phyloP scores from a whole-genome alignment of 2,113 vertebrate species.

The Egretta garzetta region DNA sequence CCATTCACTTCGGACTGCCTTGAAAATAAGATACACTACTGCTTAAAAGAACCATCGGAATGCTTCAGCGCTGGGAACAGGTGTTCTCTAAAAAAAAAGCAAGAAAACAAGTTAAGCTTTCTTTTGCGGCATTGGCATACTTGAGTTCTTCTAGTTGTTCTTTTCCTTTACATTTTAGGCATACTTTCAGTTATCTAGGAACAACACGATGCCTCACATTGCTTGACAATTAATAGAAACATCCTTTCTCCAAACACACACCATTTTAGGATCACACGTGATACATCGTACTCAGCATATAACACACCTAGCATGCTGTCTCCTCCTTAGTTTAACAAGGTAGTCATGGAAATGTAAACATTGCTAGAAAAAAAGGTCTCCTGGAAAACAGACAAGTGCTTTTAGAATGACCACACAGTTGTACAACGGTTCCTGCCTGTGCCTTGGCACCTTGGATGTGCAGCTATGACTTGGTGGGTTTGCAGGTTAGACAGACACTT shows the following conservation, averaged over 20 bases:
- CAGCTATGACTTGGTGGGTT: rapidly evolving
- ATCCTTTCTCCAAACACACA: not conserved
- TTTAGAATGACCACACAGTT: not conserved
- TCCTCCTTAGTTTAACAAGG: not conserved
- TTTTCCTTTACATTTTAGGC: slow-evolving; percentile 67
- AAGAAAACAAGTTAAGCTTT: slow-evolving; percentile 84
- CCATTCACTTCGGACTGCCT: slow-evolving; percentile 84
- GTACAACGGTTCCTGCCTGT: not conserved
- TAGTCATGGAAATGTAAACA: slow-evolving; percentile 2
- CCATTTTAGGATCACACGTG: not conserved
- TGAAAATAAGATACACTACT: slow-evolving; percentile 79
- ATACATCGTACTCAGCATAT: not conserved
- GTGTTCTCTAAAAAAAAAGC: slow-evolving; percentile 93
- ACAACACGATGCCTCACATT: slow-evolving; percentile 6
- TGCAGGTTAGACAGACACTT: not conserved
- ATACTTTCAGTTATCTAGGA: slow-evolving; percentile 57
- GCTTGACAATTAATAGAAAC: slow-evolving; percentile 32
- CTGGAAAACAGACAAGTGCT: not conserved
- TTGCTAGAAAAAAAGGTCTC: not conserved
- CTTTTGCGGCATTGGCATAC: slow-evolving; percentile 71
- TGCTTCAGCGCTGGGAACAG: slow-evolving; percentile 95
- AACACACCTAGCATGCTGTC: not conserved
- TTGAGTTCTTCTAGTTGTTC: slow-evolving; percentile 54
- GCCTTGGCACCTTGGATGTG: rapidly evolving
- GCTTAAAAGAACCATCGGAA: slow-evolving; percentile 99